These are phyloP conservation scores for Maniola jurtina DNA, from an alignment of 1,140 invertebrate genomes.

Conservation along the genomic window DNA sequence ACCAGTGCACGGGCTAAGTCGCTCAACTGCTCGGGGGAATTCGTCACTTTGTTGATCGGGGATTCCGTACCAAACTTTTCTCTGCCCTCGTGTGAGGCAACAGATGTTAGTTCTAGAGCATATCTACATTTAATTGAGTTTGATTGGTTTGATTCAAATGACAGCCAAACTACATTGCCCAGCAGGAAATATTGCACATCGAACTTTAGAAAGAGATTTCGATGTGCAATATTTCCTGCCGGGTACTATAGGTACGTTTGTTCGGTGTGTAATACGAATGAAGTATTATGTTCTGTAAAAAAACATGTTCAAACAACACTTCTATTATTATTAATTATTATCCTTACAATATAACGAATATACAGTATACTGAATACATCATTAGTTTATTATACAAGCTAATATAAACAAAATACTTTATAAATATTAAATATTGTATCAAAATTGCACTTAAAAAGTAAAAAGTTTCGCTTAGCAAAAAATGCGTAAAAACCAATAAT, in stretches of 20 bases:
- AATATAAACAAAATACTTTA: constrained; percentile 31
- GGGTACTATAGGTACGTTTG: no score
- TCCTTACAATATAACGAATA: neutral
- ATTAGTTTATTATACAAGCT: constrained; percentile 19
- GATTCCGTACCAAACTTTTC: no score
- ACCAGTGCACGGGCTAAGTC: no score
- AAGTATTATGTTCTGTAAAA: neutral
- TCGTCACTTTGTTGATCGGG: no score
- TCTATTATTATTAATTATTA: constrained; percentile 1
- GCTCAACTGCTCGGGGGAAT: no score
- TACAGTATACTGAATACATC: constrained; percentile 10
- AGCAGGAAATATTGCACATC: no score
- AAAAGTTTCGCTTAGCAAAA: constrained; percentile 50
- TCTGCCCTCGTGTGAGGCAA: no score
- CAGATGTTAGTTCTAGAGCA: no score
- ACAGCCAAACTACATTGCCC: neutral
- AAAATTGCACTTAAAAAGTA: constrained; percentile 39
- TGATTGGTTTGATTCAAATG: neutral
- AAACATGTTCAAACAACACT: neutral
- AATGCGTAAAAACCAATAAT: constrained; percentile 55
- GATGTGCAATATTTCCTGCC: no score
- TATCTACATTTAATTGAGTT: no score
- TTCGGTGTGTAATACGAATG: neutral
- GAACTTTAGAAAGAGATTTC: no score
- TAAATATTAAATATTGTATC: constrained; percentile 45